Conservation (phyloP, 2,113 vertebrate species). For the Corynorhinus townsendii region DNA sequence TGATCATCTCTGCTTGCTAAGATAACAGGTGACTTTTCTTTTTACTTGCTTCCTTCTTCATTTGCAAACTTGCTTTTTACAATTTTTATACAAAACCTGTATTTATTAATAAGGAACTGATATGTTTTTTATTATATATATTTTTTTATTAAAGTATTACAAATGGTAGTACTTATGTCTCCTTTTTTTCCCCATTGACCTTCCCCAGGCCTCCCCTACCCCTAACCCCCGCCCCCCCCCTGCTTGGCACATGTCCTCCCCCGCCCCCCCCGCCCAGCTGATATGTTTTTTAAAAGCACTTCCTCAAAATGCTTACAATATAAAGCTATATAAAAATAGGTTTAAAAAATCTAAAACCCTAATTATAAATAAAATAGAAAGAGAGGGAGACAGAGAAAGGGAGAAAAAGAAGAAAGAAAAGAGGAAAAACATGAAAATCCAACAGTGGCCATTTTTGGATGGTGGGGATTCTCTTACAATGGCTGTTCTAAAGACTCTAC, state of each 20-base stretch:
- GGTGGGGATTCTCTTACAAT: not conserved
- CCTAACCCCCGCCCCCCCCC: too few species aligned
- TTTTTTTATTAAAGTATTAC: too few species aligned
- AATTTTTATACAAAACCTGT: not conserved
- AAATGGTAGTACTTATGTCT: too few species aligned
- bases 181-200: too few species aligned
- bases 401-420: not conserved
- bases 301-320: not conserved
- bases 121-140: not conserved
- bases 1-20: not conserved
- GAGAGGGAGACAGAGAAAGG: not conserved
- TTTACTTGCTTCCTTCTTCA: not conserved
- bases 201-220: too few species aligned
- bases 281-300: not conserved
- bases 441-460: not conserved
- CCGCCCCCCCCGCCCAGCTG: not conserved
- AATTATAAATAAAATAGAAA: not conserved
- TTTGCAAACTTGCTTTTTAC: not conserved
- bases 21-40: constrained; percentile 1
- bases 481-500: not conserved
- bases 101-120: not conserved
- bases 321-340: not conserved
- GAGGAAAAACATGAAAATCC: not conserved
- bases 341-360: constrained; percentile 16
- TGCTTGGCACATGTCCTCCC: too few species aligned